A percentile compares a stretch with the other conserved stretches of the same genome.
Conservation (phyloP, 2,888 invertebrate species). For the Panorpa germanica region DNA sequence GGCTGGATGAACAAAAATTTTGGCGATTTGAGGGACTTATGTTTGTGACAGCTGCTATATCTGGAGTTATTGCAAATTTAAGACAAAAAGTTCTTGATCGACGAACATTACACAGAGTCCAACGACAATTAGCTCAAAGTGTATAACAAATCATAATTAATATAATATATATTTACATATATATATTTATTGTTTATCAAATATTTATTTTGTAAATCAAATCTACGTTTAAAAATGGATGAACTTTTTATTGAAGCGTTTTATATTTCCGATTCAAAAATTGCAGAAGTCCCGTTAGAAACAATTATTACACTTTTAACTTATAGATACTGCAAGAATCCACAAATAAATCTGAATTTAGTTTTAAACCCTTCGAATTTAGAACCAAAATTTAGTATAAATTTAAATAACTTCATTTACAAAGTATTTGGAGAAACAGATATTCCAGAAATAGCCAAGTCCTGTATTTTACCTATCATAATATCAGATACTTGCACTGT, state of each 20-base stretch:
- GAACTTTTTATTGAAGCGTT: constrained; percentile 21
- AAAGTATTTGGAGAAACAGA: constrained; percentile 19
- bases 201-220: constrained; percentile 6
- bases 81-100: constrained; percentile 11
- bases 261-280: constrained; percentile 16
- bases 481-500: constrained; percentile 34
- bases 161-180: no score
- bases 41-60: constrained; percentile 41
- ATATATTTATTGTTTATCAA: no score
- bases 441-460: constrained; percentile 23
- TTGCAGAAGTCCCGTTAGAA: constrained; percentile 32
- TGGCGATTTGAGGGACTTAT: constrained; percentile 64
- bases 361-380: constrained; percentile 18
- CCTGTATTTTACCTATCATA: constrained; percentile 43
- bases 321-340: constrained; percentile 34
- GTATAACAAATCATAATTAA: constrained; percentile 12
- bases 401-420: constrained; percentile 20
- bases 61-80: constrained; percentile 17
- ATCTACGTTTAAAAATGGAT: constrained; percentile 15
- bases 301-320: constrained; percentile 41
- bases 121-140: constrained; percentile 13
- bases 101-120: constrained; percentile 12
- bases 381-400: constrained; percentile 13
- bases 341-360: constrained; percentile 24
- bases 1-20: constrained; percentile 66